Percentiles rank a stretch among this genome's conserved stretches.
These are phyloP conservation scores for Onychostruthus taczanowskii DNA, from an alignment of 2,113 vertebrate genomes.

Conservation along the genomic window DNA sequence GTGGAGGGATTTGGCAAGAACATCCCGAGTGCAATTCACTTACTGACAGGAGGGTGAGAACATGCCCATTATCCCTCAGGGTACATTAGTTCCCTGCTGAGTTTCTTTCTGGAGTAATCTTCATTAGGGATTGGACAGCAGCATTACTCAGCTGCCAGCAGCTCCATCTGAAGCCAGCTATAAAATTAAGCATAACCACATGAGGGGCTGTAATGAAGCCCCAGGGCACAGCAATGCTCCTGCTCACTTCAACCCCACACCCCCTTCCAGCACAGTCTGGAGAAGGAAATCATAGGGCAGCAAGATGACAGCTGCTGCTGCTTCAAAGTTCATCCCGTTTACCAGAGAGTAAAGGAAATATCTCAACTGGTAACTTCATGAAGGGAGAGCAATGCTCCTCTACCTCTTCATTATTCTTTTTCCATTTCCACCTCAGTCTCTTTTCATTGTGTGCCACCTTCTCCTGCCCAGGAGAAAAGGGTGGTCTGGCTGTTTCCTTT, in stretches of 20 bases:
- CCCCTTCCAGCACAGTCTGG: not conserved
- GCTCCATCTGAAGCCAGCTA: constrained; percentile 34
- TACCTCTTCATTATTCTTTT: not conserved
- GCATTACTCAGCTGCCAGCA: not conserved
- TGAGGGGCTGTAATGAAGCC: not conserved
- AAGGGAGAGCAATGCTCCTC: not conserved
- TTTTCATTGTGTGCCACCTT: not conserved
- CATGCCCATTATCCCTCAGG: not conserved
- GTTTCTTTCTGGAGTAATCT: not conserved
- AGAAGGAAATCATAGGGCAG: not conserved
- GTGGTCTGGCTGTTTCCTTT: not conserved
- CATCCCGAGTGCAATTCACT: not conserved
- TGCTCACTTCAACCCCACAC: not conserved
- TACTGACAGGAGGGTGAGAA: not conserved
- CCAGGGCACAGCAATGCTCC: not conserved
- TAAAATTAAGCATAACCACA: constrained; percentile 28
- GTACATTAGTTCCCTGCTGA: not conserved
- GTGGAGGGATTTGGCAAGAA: not conserved
- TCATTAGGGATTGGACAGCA: not conserved
- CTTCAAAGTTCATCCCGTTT: not conserved
- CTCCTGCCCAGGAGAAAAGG: not conserved
- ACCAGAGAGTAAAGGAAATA: not conserved
- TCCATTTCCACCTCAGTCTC: not conserved
- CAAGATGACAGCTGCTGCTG: not conserved
- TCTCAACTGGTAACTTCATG: not conserved